phyloP scores from a whole-genome alignment of 1,140 invertebrate genomes.

The Pararge aegeria region DNA sequence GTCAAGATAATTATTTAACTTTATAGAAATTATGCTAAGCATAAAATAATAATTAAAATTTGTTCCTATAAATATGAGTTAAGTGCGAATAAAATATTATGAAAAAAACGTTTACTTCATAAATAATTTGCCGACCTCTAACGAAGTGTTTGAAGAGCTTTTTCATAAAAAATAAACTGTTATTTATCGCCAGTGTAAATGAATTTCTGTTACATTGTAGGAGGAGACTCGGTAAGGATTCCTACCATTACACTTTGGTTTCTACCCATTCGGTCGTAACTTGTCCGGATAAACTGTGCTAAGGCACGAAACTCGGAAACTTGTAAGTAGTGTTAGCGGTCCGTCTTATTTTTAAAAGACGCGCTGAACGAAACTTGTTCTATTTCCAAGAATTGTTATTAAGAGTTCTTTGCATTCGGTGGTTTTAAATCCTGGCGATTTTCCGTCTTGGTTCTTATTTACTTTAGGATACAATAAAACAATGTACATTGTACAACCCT shows the following conservation, averaged over 20 bases:
- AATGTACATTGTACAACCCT: no score
- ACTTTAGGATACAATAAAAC: no score
- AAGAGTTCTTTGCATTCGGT: no score
- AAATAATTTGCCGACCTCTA: no score
- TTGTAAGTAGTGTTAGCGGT: slow-evolving; percentile 12
- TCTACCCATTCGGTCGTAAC: slow-evolving; percentile 8
- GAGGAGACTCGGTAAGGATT: background rate
- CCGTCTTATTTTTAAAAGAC: slow-evolving; percentile 15
- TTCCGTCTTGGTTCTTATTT: no score
- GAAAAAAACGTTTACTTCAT: no score
- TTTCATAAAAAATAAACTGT: background rate
- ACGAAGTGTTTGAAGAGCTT: background rate
- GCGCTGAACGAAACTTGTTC: slow-evolving; percentile 5
- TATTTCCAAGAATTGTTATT: background rate
- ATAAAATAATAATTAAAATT: no score
- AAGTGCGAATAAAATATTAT: no score
- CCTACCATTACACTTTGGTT: background rate
- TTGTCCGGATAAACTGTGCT: slow-evolving; percentile 9
- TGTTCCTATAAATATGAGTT: no score
- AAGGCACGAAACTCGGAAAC: slow-evolving; percentile 10
- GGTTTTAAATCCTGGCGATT: no score
- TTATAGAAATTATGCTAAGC: no score
- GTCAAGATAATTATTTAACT: no score
- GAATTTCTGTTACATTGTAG: background rate
- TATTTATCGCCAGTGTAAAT: background rate